These are phyloP conservation scores for Diachasmimorpha longicaudata DNA, from an alignment of 1,140 invertebrate genomes.

Conservation along the genomic window DNA sequence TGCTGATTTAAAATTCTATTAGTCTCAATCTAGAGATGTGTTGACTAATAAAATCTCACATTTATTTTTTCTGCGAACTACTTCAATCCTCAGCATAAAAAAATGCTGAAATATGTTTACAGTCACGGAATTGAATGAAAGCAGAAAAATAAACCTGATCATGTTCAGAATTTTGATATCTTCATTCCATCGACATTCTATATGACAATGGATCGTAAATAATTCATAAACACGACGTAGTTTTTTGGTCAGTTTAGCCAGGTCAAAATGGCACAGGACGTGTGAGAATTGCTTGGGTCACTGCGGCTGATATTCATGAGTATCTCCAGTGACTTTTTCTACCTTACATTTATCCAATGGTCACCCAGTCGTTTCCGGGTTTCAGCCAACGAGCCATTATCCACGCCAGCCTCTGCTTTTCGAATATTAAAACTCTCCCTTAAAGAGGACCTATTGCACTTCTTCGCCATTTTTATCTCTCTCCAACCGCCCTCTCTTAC, in stretches of 20 bases:
- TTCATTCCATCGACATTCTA: background rate
- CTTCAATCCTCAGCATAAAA: too few species aligned
- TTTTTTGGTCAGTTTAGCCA: background rate
- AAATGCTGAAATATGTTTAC: too few species aligned
- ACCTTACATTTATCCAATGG: background rate
- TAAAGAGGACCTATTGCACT: slow-evolving; percentile 16
- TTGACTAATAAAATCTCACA: too few species aligned
- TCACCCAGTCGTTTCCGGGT: background rate
- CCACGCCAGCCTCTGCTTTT: slow-evolving; percentile 9
- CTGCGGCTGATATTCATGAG: slow-evolving; percentile 28
- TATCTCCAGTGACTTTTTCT: background rate
- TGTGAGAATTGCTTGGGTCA: slow-evolving; percentile 24
- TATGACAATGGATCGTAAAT: background rate
- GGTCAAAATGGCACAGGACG: background rate
- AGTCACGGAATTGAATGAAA: too few species aligned
- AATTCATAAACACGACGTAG: background rate
- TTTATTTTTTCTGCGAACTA: too few species aligned
- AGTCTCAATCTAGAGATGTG: too few species aligned
- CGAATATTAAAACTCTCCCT: slow-evolving; percentile 24
- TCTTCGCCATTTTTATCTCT: slow-evolving; percentile 1
- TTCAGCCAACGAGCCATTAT: slow-evolving; percentile 19
- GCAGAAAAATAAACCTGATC: too few species aligned
- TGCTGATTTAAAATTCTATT: too few species aligned
- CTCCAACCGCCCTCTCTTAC: background rate
- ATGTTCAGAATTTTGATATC: too few species aligned